phyloP scores from a whole-genome alignment of 2,113 vertebrate genomes.

The Electrona antarctica region DNA sequence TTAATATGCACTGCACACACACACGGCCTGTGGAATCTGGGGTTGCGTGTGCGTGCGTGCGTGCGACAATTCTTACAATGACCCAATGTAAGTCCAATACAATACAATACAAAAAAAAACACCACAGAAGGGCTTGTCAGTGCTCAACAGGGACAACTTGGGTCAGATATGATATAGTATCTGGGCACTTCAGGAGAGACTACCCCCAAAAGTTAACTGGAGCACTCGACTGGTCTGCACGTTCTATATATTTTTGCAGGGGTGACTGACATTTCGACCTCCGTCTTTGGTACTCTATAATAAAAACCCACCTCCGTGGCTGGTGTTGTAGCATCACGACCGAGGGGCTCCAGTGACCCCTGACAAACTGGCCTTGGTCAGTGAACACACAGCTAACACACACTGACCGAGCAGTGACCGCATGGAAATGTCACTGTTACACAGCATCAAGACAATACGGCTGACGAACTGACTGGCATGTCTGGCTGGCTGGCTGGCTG shows the following conservation, averaged over 20 bases:
- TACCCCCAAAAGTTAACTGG: background rate
- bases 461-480: background rate
- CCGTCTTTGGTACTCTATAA: background rate
- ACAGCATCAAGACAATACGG: background rate
- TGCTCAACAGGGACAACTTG: too few relatives aligned
- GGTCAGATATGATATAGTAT: too few relatives aligned
- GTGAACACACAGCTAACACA: background rate
- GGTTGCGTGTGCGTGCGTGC: too few relatives aligned
- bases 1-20: too few relatives aligned
- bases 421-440: background rate
- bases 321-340: background rate
- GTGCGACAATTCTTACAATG: too few relatives aligned
- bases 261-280: too few relatives aligned
- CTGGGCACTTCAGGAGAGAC: background rate
- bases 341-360: background rate
- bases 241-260: too few relatives aligned
- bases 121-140: constrained; percentile 35
- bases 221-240: too few relatives aligned
- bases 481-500: too few relatives aligned
- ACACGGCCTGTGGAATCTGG: too few relatives aligned
- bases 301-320: background rate
- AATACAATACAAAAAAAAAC: constrained; percentile 25
- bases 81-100: too few relatives aligned
- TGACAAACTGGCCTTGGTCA: background rate
- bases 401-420: background rate